A percentile compares a stretch with the other conserved stretches of the same genome.
Conservation (phyloP, 35 echinoderm and acorn worm species). For the Ophiothrix spiculata region DNA sequence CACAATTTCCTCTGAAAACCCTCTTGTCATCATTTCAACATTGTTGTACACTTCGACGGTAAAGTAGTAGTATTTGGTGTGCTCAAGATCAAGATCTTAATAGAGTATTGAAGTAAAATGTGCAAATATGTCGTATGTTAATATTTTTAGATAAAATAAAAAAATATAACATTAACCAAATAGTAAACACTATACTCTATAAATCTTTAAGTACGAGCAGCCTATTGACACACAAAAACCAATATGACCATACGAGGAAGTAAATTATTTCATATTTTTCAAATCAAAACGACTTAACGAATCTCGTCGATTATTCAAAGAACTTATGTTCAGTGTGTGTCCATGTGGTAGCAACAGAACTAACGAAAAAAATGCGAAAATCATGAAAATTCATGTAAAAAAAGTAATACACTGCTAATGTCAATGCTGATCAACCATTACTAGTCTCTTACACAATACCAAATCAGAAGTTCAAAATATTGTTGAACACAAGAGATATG, state of each 20-base stretch:
- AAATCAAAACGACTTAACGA: no score
- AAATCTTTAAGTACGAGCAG: background rate
- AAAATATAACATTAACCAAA: background rate
- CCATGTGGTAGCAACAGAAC: no score
- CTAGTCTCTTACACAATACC: no score
- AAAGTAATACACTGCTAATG: no score
- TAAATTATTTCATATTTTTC: background rate
- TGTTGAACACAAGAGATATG: no score
- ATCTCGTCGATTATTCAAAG: no score
- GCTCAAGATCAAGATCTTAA: background rate
- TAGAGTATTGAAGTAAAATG: background rate
- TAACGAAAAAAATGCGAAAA: no score
- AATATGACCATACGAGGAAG: background rate
- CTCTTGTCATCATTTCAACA: background rate
- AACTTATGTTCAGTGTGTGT: no score
- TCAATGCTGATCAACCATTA: no score
- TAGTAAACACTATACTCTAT: background rate
- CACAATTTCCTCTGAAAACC: conserved; percentile 26
- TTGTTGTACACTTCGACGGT: conserved; percentile 34
- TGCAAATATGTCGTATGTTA: background rate
- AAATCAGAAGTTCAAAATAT: no score
- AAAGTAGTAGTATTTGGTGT: conserved; percentile 8
- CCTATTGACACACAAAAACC: background rate
- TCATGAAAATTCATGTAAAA: no score
- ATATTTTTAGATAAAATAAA: background rate